Conservation (phyloP, 2,888 invertebrate species). For the Ramazzottius varieornatus region DNA sequence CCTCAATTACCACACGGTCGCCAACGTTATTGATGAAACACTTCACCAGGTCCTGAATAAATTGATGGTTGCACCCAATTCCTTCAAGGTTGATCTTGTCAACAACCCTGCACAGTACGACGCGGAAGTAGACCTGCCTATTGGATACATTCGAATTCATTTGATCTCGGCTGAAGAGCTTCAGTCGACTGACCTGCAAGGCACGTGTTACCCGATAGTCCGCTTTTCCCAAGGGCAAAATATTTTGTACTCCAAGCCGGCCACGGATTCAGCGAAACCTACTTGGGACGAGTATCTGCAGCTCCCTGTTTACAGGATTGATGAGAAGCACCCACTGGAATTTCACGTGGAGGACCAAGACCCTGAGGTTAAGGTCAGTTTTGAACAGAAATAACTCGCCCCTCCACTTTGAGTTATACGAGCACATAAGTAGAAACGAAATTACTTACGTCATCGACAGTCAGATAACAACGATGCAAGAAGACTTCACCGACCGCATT, state of each 20-base stretch:
- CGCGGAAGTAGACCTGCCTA: background rate
- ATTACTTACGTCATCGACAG: too few species aligned
- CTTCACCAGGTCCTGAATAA: background rate
- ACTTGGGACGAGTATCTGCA: background rate
- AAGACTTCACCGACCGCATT: too few species aligned
- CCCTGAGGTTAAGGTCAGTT: too few species aligned
- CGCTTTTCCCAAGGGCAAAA: background rate
- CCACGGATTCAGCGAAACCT: background rate
- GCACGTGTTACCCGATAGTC: background rate
- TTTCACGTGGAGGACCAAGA: too few species aligned
- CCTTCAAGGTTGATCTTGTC: background rate
- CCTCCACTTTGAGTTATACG: too few species aligned
- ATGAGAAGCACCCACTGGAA: too few species aligned
- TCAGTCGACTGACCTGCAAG: background rate
- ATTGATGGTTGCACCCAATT: background rate
- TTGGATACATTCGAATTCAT: background rate
- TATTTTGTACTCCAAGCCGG: background rate
- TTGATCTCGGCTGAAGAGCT: background rate
- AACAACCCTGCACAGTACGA: background rate
- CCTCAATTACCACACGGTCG: background rate
- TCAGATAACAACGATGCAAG: too few species aligned
- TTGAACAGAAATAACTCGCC: too few species aligned
- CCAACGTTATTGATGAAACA: background rate
- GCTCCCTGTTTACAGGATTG: background rate
- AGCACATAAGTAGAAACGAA: too few species aligned